Conservation (phyloP, 2,888 invertebrate species). For the Lycocerus yunnanus region DNA sequence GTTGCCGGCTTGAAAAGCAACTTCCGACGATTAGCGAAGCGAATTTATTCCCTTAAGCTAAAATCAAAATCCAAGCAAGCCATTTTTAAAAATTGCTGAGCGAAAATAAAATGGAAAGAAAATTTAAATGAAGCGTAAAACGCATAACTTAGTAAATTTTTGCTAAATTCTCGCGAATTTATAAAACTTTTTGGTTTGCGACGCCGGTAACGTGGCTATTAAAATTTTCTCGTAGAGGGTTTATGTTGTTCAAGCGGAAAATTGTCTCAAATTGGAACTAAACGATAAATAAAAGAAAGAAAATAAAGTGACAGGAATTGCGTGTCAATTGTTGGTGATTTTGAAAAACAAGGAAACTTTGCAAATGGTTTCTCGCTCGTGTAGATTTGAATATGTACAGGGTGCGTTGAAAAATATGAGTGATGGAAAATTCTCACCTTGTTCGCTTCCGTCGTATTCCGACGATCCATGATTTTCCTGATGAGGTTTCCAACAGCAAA, state of each 20-base stretch:
- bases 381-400: neutral
- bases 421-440: constrained; percentile 42
- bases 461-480: constrained; percentile 58
- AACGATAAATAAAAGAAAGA: neutral
- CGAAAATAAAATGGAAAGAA: neutral
- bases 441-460: constrained; percentile 61
- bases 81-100: neutral
- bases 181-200: neutral
- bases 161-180: neutral
- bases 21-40: no score
- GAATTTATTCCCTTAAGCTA: neutral
- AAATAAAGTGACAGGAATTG: neutral
- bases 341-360: neutral
- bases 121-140: neutral
- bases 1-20: no score
- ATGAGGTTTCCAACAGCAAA: constrained; percentile 60
- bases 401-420: neutral
- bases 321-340: neutral
- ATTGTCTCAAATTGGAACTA: neutral
- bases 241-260: neutral
- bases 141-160: neutral
- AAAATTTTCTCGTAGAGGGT: neutral
- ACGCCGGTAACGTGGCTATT: neutral
- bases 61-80: neutral
- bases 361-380: neutral